Conservation (phyloP, 2,888 invertebrate species). For the Tenthredo amoena region DNA sequence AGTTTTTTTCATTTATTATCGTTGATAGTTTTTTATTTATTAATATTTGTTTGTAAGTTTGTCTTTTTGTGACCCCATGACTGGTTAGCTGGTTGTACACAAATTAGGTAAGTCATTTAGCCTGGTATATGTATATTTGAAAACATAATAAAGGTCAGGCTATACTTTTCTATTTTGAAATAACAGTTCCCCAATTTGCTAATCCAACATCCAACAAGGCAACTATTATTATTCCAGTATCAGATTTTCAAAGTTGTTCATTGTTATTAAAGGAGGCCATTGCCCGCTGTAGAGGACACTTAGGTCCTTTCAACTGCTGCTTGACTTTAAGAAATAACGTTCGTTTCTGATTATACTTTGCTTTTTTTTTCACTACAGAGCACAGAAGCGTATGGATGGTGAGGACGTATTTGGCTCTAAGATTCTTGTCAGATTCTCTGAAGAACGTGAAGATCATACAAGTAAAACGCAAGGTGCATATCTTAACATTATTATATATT, state of each 20-base stretch:
- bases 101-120: constrained; percentile 47
- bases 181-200: constrained; percentile 1
- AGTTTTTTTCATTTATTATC: constrained; percentile 55
- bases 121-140: background rate
- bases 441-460: constrained; percentile 68
- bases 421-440: constrained; percentile 80
- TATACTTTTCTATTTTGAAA: constrained; percentile 5
- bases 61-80: constrained; percentile 50
- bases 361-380: constrained; percentile 79
- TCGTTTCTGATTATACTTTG: constrained; percentile 62
- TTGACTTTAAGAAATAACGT: constrained; percentile 23
- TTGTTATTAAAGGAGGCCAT: constrained; percentile 50
- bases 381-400: constrained; percentile 91
- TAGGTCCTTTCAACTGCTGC: constrained; percentile 62
- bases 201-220: background rate
- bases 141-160: constrained; percentile 43
- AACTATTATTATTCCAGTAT: constrained; percentile 17
- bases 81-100: constrained; percentile 47
- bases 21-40: constrained; percentile 54
- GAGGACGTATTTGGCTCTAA: constrained; percentile 90
- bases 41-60: constrained; percentile 39
- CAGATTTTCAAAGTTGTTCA: constrained; percentile 28
- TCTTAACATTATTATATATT: background rate
- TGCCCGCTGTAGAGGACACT: constrained; percentile 38
- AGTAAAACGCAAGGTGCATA: constrained; percentile 70